Evolutionary conservation across 2,888 invertebrate species (phyloP).

Genomic region (Macrosoma leucophasiata): DNA sequence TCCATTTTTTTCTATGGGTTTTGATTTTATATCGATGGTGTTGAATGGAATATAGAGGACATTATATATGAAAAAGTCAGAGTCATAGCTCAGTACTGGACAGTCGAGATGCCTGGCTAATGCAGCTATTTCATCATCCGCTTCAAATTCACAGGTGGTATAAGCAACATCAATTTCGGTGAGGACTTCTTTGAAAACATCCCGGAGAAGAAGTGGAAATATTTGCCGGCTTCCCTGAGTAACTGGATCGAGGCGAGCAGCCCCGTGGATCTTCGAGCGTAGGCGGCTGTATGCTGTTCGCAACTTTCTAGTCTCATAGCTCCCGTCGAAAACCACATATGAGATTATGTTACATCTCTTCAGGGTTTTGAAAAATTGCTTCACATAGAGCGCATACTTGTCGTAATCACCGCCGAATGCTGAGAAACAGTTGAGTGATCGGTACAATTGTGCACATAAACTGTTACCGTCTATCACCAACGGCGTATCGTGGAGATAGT

Average conservation of each 20-base stretch:
- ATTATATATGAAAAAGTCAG: conserved; percentile 94
- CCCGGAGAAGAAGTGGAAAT: conserved; percentile 85
- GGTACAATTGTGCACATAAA: conserved; percentile 82
- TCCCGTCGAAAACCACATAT: conserved; percentile 88
- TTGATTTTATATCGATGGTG: conserved; percentile 74
- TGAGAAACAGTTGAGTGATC: conserved; percentile 75
- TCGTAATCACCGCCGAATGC: conserved; percentile 93
- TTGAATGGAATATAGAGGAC: conserved; percentile 87
- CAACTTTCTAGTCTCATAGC: conserved; percentile 82
- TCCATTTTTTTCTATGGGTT: conserved; percentile 36
- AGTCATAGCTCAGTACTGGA: conserved; percentile 94
- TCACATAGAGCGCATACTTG: conserved; percentile 78
- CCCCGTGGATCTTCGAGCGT: conserved; percentile 75
- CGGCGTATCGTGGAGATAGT: conserved; percentile 79
- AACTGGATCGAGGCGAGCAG: conserved; percentile 72
- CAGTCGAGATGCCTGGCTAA: conserved; percentile 86
- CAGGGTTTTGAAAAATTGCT: conserved; percentile 81
- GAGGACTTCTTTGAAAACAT: conserved; percentile 84
- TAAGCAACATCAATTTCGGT: conserved; percentile 78
- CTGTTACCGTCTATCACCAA: conserved; percentile 89
- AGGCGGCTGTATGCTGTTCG: conserved; percentile 78
- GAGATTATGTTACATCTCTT: conserved; percentile 82
- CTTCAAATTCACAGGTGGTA: conserved; percentile 89
- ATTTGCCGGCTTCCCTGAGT: conserved; percentile 73
- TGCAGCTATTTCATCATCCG: conserved; percentile 91